Base-by-base conservation (phyloP, 2,113 vertebrate genomes). In the Cyphomyrus plagiostoma region DNA sequence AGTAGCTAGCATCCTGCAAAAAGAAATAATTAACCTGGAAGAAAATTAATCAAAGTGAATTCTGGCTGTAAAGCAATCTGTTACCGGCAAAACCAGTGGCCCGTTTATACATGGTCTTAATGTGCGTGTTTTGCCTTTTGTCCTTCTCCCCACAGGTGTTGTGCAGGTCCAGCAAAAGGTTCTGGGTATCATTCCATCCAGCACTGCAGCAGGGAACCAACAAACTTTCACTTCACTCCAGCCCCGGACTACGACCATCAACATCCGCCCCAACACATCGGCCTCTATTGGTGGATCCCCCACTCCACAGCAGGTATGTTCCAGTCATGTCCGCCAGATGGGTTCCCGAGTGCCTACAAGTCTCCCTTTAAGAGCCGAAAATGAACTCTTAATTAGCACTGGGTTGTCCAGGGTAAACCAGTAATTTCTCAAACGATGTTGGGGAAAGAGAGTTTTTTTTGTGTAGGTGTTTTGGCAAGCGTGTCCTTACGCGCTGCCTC, bases 161-260 rank as follows among this genome's bases (percentile, higher is more conserved):
- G 94, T 90, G 13, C 89, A 97, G 93, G 96, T 99, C 89, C 98
- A 99, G 92, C 98, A 99, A 94, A 99, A 99, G 92, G 98, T 99
- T 88, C 93, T 99, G 96, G 97, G 98, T 77, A 98, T 99, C 95
- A 98, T 99, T 95, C 98, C 98, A 86, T 97, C 98, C 66, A 96
- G 96, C 91, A 96, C 97, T 83, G 96, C 97, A 87, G 96, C 97
- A 89, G 95, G 96, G 52, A 96, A 95, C 91, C 96, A 96, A 86
- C 97, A 98, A 92, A 99, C 98, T 82, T 98, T 97, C 94, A 97
- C 97, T 93, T 96, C 98, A 94, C 98, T 99, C 97, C 98, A 99
- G 94, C 97, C 98, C 48, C 97, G 97, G 92, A 96, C 97, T 46
- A 96, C 97, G 48, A 97, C 97, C 1, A 97, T 99, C 93, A 98